phyloP scores from a whole-genome alignment of 2,888 invertebrate genomes.

The Aphrophora alni region DNA sequence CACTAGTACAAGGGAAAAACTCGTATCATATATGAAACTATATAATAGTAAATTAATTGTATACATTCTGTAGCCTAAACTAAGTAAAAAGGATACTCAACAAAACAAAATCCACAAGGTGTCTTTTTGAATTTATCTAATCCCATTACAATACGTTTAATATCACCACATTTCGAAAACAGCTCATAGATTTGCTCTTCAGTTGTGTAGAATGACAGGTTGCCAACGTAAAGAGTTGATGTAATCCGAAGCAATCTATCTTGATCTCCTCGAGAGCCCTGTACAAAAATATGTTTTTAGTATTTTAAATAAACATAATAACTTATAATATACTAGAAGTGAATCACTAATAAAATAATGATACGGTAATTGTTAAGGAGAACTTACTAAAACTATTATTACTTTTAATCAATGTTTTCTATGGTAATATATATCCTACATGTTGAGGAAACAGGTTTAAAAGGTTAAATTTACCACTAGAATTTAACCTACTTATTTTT shows the following conservation, averaged over 20 bases:
- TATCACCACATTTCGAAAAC: slow-evolving; percentile 94
- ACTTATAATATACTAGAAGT: not conserved
- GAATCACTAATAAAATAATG: not conserved
- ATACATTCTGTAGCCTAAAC: not conserved
- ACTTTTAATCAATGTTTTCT: too few relatives aligned
- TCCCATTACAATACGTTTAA: slow-evolving; percentile 95
- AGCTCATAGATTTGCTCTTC: slow-evolving; percentile 98
- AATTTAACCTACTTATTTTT: too few relatives aligned
- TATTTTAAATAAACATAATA: not conserved
- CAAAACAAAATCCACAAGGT: slow-evolving; percentile 99
- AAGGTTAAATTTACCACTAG: too few relatives aligned
- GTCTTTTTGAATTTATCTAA: slow-evolving; percentile 97
- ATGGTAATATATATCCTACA: too few relatives aligned
- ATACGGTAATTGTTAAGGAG: not conserved
- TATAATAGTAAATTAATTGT: too few relatives aligned
- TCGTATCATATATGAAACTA: too few relatives aligned
- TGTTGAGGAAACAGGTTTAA: too few relatives aligned
- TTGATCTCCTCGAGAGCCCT: slow-evolving; percentile 90
- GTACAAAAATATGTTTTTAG: slow-evolving; percentile 44
- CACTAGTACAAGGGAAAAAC: too few relatives aligned
- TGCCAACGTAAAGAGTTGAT: slow-evolving; percentile 93
- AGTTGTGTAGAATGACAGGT: slow-evolving; percentile 96
- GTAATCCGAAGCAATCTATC: slow-evolving; percentile 77
- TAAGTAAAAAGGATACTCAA: slow-evolving; percentile 72
- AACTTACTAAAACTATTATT: too few relatives aligned